Evolutionary conservation across 2,797 vertebrate species (phyloP).

Genomic region (Rallus crepitans): DNA sequence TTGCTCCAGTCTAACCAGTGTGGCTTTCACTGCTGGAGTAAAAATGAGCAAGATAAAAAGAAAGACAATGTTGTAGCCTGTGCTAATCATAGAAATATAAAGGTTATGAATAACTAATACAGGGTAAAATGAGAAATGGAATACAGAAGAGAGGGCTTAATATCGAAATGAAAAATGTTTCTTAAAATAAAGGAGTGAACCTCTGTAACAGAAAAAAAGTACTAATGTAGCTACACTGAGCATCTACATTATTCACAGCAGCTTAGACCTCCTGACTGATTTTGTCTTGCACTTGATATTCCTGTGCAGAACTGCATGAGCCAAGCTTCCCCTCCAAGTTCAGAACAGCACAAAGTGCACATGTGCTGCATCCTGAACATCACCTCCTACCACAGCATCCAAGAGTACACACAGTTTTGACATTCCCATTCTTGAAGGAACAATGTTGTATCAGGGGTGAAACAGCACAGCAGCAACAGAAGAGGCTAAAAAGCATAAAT

Average conservation of each 20-base stretch:
- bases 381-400: not conserved
- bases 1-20: conserved; percentile 6
- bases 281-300: not conserved
- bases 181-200: conserved; percentile 6
- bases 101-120: conserved; percentile 65
- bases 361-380: not conserved
- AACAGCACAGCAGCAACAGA: not conserved
- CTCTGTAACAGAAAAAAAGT: not conserved
- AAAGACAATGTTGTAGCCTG: conserved; percentile 10
- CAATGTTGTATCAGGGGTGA: not conserved
- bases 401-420: not conserved
- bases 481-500: not conserved
- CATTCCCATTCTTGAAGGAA: not conserved
- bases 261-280: not conserved
- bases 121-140: conserved; percentile 46
- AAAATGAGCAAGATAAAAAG: conserved; percentile 48
- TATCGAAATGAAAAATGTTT: conserved; percentile 11
- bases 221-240: not conserved
- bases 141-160: not conserved
- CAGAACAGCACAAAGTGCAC: not conserved
- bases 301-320: not conserved
- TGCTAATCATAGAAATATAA: conserved; percentile 40
- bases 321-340: not conserved
- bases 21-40: not conserved
- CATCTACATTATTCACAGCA: not conserved